Conservation (phyloP, 2,888 invertebrate genomes). For the Seladonia tumulorum region DNA sequence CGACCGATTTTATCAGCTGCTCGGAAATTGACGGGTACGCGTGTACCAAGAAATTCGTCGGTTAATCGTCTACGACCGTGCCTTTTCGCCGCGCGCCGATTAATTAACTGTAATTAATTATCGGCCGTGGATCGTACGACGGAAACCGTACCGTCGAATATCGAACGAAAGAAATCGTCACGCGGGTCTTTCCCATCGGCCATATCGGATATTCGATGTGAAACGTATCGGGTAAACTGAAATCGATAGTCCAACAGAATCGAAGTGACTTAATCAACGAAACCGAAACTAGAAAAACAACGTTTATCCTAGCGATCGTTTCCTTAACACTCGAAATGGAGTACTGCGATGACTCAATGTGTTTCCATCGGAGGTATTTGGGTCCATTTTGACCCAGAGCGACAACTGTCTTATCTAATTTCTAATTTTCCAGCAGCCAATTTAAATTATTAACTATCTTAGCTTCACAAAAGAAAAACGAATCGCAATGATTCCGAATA, state of each 20-base stretch:
- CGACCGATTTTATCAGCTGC: background rate
- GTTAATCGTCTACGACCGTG: background rate
- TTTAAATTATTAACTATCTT: no score
- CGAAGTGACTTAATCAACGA: no score
- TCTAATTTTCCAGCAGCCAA: no score
- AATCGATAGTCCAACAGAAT: background rate
- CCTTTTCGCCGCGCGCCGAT: background rate
- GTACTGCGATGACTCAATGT: no score
- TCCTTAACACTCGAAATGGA: no score
- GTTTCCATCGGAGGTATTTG: no score
- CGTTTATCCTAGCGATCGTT: no score
- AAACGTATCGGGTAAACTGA: background rate
- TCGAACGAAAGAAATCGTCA: background rate
- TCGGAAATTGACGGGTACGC: background rate
- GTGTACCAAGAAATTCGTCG: constrained; percentile 4
- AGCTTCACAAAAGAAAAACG: no score
- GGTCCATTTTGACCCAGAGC: no score
- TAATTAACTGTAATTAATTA: background rate
- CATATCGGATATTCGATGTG: background rate
- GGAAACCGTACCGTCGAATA: background rate
- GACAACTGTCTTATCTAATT: no score
- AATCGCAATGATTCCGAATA: no score
- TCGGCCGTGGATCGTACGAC: background rate
- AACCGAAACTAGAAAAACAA: no score
- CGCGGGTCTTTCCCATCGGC: background rate